phyloP scores from a whole-genome alignment of 2,888 invertebrate genomes.

The Eretmocerus hayati region DNA sequence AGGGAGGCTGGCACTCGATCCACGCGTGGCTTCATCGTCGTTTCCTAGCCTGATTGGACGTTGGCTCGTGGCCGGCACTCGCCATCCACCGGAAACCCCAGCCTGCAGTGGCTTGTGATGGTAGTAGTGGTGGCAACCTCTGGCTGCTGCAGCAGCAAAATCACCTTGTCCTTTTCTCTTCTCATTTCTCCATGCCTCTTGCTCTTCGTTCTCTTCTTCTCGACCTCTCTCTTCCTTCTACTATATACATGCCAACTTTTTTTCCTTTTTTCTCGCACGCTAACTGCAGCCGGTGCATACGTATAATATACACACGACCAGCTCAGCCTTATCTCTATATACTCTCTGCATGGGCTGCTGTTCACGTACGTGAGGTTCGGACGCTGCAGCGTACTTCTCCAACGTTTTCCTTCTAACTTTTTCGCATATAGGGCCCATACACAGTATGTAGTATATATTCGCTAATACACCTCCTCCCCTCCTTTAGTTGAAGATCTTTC shows the following conservation, averaged over 20 bases:
- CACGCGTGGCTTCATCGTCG: constrained; percentile 44
- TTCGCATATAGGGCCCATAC: neutral
- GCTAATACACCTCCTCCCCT: too few species aligned
- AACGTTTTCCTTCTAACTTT: neutral
- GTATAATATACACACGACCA: neutral
- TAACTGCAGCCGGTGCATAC: constrained; percentile 2
- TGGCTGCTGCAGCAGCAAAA: constrained; percentile 2
- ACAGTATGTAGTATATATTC: too few species aligned
- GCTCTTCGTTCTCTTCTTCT: too few species aligned
- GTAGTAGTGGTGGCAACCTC: neutral
- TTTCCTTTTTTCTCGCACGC: constrained; percentile 4
- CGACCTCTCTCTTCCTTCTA: constrained; percentile 12
- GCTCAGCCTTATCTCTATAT: too few species aligned
- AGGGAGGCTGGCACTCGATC: constrained; percentile 23
- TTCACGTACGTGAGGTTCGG: too few species aligned
- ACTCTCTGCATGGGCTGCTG: constrained; percentile 11
- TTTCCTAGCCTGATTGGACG: constrained; percentile 46
- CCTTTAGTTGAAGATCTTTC: too few species aligned
- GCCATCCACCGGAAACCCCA: constrained; percentile 38
- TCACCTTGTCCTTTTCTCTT: constrained; percentile 11
- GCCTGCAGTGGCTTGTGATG: too few species aligned
- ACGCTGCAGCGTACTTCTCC: too few species aligned
- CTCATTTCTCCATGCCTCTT: constrained; percentile 14
- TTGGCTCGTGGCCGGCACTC: constrained; percentile 46
- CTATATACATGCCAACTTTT: too few species aligned